Conservation (phyloP, 2,797 vertebrate species). For the Cuculus canorus region DNA sequence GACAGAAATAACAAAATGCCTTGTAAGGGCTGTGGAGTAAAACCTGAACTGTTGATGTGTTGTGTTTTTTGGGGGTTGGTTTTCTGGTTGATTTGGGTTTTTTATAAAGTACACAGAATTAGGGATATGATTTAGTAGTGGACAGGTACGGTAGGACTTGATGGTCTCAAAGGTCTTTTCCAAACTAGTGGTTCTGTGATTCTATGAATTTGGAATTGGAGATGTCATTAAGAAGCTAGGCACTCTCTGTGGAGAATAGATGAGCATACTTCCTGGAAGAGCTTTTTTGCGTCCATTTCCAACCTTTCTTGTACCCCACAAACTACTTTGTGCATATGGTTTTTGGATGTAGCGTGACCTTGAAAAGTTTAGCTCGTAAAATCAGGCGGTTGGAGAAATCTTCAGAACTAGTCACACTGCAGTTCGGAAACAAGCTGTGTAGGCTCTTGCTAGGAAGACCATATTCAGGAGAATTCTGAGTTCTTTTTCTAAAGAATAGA, state of each 20-base stretch:
- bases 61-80: background rate
- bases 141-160: no score
- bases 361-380: background rate
- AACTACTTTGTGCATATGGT: background rate
- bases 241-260: background rate
- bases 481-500: background rate
- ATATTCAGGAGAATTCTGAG: background rate
- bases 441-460: background rate
- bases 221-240: background rate
- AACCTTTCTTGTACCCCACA: background rate
- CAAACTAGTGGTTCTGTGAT: no score
- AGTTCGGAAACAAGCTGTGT: background rate
- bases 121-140: no score
- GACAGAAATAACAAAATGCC: background rate
- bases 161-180: no score
- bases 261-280: background rate
- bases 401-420: background rate
- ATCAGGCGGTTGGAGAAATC: background rate
- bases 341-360: background rate
- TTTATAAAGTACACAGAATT: background rate
- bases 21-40: background rate
- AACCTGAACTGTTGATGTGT: background rate
- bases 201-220: background rate
- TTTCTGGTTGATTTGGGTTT: background rate
- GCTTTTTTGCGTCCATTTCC: background rate